Base-by-base conservation (phyloP, 30 jellyfish, hydroid and myxozoan species). In the Mastigias papua region DNA sequence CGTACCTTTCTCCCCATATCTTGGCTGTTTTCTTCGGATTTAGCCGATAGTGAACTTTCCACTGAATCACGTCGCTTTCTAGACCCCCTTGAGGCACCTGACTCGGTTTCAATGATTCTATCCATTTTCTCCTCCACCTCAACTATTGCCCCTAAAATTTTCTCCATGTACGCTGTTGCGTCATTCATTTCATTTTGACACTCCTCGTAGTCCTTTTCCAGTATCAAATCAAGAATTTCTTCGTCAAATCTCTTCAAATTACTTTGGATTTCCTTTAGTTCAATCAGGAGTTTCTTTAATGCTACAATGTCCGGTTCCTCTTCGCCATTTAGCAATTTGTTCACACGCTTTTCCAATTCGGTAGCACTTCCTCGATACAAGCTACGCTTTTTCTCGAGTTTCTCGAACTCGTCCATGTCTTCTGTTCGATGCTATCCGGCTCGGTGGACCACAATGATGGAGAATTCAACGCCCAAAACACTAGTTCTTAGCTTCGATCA, bases 1-100 rank as follows among this genome's bases (percentile, higher is more conserved):
- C n/a, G 69, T 23, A 69, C 80, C 23, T 23, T 23, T 69, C n/a
- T 69, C 67, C 80, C 80, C 58, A 66, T 23, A n/a, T n/a, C n/a
- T n/a, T n/a, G n/a, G n/a, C n/a, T n/a, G n/a, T n/a, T n/a, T n/a
- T n/a, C n/a, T n/a, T n/a, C n/a, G n/a, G n/a, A n/a, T n/a, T n/a
- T n/a, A n/a, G n/a, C n/a, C n/a, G n/a, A n/a, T n/a, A n/a, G n/a
- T 69, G 42, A 6, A 34, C 50, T n/a, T 7, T 7, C 30, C 26
- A 9, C n/a, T 23, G 80, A 34, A 5, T 9, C 69, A 4, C 7
- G 13, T 5, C 69, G 80, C 34, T 34, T 7, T 2, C 7, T 69
- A 30, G 69, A 5, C 20, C 80, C 34, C 23, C 80, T 23, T 69
- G 58, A 69, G 67, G 80, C 67, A 69, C 30, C 20, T 69, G 80